Base-by-base conservation (phyloP, 2,797 vertebrate genomes). In the Falco concolor region DNA sequence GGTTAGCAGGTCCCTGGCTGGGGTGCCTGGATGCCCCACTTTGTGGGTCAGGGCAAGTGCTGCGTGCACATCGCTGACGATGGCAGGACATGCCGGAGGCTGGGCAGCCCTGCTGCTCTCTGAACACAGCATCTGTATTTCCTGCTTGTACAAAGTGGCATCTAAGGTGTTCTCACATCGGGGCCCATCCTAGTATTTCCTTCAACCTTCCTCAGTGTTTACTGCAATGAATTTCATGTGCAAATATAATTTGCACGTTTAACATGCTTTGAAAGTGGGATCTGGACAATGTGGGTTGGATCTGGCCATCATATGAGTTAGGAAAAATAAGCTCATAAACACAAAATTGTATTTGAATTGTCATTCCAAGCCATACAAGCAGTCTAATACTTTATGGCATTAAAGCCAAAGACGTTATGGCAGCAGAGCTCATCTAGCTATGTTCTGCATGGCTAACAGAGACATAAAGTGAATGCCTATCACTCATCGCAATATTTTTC, bases 361-460 rank as follows among this genome's bases (percentile, higher is more conserved):
- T 60, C 47, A 22, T 18, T 88, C 49, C 13, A 36, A 84, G 85
- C 34, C 4, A 4, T 40, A 22, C 1, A 16, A 47, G 72, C 60
- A 30, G 40, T 3, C 45, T 49, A 15, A 40, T 47, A 13, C 47
- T 42, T 53, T 9, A 47, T 53, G 82, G 68, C 50, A 12, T 21
- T 2, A 1, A 27, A 61, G 52, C 18, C 75, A 13, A 14, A 1
- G 5, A 9, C 0, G 6, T 13, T 68, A 27, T 3, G 57, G 93
- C 70, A 68, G 84, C 81, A 40, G 88, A 95, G 83, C 84, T 63
- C 67, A 25, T 70, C 57, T 34, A 61, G 79, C 89, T n/a, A 6
- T 12, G 83, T 72, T 84, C 88, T 74, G 83, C 83, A 34, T 34
- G 68, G 45, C 32, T 88, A 53, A 3, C 53, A 13, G 83, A 57